A percentile compares a stretch with the other conserved stretches of the same genome.
Evolutionary conservation across 2,797 vertebrate species (phyloP).

Genomic region (Mormyrops boulengeri): DNA sequence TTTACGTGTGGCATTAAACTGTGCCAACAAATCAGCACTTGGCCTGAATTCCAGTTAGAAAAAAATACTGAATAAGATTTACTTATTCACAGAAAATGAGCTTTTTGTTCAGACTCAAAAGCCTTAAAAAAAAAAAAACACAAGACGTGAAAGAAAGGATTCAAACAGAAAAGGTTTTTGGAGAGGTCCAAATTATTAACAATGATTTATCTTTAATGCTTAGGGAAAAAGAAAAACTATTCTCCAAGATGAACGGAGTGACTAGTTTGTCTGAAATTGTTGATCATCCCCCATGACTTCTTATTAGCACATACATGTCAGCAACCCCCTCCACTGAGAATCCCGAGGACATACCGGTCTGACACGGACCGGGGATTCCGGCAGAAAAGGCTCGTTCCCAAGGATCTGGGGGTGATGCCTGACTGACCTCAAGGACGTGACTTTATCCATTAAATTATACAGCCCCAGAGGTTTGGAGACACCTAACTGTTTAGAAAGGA

Average conservation of each 20-base stretch:
- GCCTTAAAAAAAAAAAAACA: background rate
- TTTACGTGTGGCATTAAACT: background rate
- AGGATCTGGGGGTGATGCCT: background rate
- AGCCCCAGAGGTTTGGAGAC: background rate
- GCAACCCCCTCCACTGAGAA: background rate
- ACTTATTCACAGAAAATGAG: slow-evolving; percentile 5
- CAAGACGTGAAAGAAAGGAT: background rate
- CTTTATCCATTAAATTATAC: background rate
- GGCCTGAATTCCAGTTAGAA: background rate
- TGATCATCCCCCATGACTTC: background rate
- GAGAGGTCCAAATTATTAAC: background rate
- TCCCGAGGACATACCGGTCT: background rate
- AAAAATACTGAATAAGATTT: background rate
- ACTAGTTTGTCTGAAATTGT: background rate
- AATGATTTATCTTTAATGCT: background rate
- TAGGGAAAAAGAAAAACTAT: background rate
- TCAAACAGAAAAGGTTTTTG: background rate
- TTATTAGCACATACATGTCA: background rate
- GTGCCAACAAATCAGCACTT: slow-evolving; percentile 6
- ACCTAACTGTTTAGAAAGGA: background rate
- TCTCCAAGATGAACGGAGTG: background rate
- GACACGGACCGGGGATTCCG: background rate
- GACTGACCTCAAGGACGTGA: background rate
- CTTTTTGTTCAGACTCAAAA: background rate
- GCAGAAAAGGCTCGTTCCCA: background rate